Evolutionary conservation across 2,797 vertebrate genomes (phyloP).

Genomic region (Pterois miles): DNA sequence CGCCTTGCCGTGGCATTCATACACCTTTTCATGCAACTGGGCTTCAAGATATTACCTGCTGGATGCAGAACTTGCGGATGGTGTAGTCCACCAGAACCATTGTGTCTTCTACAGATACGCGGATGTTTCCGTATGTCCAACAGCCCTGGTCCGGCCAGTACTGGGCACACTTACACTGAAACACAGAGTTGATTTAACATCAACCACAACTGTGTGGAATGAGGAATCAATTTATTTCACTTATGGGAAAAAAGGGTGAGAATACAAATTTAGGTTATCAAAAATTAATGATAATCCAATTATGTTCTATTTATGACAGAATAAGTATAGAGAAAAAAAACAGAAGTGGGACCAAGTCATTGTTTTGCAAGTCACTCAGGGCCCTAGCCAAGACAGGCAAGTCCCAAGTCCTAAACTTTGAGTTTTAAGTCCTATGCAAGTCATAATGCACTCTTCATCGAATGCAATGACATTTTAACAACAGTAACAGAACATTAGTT

Average conservation of each 20-base stretch:
- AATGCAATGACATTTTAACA: too few species aligned
- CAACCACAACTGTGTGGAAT: background rate
- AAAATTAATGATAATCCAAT: background rate
- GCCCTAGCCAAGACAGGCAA: too few species aligned
- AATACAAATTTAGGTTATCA: background rate
- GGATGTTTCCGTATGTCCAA: conserved; percentile 98
- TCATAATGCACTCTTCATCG: too few species aligned
- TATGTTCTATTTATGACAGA: background rate
- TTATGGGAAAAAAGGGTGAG: background rate
- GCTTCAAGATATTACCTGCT: conserved; percentile 85
- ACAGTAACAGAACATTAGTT: too few species aligned
- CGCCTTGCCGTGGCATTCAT: too few species aligned
- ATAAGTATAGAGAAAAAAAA: background rate
- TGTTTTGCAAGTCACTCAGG: too few species aligned
- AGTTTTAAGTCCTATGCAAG: too few species aligned
- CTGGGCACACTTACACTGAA: conserved; percentile 97
- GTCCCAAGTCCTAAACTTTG: too few species aligned
- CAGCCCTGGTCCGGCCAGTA: conserved; percentile 99
- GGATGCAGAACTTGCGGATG: conserved; percentile 98
- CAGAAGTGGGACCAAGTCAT: background rate
- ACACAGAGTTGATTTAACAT: conserved; percentile 3
- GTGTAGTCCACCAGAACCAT: conserved; percentile 98
- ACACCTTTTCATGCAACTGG: too few species aligned
- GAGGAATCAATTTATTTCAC: background rate
- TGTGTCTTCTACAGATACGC: conserved; percentile 96